Percentiles rank a stretch among this genome's conserved stretches.
phyloP scores from a whole-genome alignment of 1,140 invertebrate species.

The Pseudoatta argentina region DNA sequence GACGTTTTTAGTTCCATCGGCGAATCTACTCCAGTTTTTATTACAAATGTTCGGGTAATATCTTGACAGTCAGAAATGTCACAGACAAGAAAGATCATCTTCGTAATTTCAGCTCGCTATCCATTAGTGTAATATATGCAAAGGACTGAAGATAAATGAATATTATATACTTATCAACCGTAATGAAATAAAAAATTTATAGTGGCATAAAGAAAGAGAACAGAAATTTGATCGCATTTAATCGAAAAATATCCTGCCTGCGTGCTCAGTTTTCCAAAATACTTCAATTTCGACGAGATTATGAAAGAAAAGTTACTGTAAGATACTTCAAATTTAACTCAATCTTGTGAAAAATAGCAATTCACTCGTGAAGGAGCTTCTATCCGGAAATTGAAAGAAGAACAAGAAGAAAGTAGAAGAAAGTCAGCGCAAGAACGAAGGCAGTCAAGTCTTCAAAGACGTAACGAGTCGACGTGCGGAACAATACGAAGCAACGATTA shows the following conservation, averaged over 20 bases:
- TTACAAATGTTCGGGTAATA: conserved; percentile 28
- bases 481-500: conserved; percentile 30
- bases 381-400: background rate
- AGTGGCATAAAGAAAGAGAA: too few relatives aligned
- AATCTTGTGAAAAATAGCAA: background rate
- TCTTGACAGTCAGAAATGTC: background rate
- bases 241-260: background rate
- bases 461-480: background rate
- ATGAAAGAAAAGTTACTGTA: background rate
- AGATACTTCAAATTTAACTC: background rate
- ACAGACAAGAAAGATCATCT: conserved; percentile 10
- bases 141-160: conserved; percentile 3
- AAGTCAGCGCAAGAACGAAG: conserved; percentile 1
- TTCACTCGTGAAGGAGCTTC: background rate
- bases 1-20: conserved; percentile 35
- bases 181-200: background rate
- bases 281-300: conserved; percentile 2
- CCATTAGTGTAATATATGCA: background rate
- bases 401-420: background rate
- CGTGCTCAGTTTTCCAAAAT: conserved; percentile 22
- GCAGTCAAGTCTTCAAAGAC: background rate
- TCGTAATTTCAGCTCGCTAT: conserved; percentile 10
- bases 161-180: background rate
- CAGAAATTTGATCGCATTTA: conserved; percentile 18
- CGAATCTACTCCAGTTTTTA: conserved; percentile 34